Percentiles rank a stretch among this genome's conserved stretches.
These are phyloP conservation scores for Protosalanx chinensis DNA, from an alignment of 2,797 vertebrate genomes.

Conservation along the genomic window DNA sequence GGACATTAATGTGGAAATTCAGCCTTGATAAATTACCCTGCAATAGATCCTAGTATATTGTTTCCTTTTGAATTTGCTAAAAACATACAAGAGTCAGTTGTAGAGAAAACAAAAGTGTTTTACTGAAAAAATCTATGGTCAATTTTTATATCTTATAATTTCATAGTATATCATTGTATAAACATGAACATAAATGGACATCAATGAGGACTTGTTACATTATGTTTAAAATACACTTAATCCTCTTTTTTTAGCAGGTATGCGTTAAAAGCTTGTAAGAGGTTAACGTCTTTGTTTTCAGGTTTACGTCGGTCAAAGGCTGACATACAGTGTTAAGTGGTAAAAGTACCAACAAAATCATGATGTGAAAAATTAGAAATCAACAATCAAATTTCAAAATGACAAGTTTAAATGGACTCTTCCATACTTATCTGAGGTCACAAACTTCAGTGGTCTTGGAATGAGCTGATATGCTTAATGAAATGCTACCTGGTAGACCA, in stretches of 20 bases:
- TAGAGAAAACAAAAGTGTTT: constrained; percentile 58
- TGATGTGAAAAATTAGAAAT: constrained; percentile 72
- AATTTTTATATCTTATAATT: constrained; percentile 77
- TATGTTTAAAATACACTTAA: constrained; percentile 75
- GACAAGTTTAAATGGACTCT: constrained; percentile 61
- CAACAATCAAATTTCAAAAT: constrained; percentile 69
- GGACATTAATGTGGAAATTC: constrained; percentile 4
- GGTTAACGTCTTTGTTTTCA: constrained; percentile 73
- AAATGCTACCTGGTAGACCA: constrained; percentile 55
- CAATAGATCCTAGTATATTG: constrained; percentile 1
- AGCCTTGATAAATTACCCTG: constrained; percentile 9
- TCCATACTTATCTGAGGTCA: constrained; percentile 64
- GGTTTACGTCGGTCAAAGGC: constrained; percentile 71
- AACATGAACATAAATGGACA: constrained; percentile 79
- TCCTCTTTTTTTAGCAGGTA: constrained; percentile 69
- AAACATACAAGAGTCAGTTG: constrained; percentile 33
- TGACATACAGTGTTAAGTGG: constrained; percentile 78
- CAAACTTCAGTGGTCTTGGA: constrained; percentile 72
- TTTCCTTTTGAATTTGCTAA: constrained; percentile 18
- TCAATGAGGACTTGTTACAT: constrained; percentile 77
- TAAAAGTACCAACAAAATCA: constrained; percentile 71
- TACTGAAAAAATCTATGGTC: constrained; percentile 79
- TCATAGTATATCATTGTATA: constrained; percentile 84
- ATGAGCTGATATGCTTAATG: constrained; percentile 58
- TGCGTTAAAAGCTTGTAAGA: constrained; percentile 73